Evolutionary conservation across 1,140 invertebrate genomes (phyloP), one percentile per base, ranked within the genome.

Genomic region (Eueides isabella): DNA sequence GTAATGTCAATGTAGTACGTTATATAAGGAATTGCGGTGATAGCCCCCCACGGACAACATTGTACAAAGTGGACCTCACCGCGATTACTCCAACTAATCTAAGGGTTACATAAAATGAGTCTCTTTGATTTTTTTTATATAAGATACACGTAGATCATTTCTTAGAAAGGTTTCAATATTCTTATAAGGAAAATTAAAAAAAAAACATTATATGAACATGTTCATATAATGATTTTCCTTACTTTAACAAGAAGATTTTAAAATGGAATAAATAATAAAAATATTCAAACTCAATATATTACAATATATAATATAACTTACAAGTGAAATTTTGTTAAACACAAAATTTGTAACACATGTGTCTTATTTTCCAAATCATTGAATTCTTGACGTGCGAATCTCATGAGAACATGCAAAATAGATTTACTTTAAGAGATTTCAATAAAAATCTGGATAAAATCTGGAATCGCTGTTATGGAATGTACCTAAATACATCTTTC

Each of bases 301-400:
- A 48, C n/a, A 19, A 23, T 19, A 44, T n/a, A 44, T 44, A 44
- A 44, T 44, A 44, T 9, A 26, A 55, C 23, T 26, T 26, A 14
- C 19, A 26, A 26, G 19, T 6, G 7, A 26, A 68, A 74, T 48
- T 63, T 28, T 7, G 44, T 68, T 28, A 64, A 68, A 41, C 41
- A 9, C 28, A 68, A 68, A 68, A 64, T 64, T 63, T 26, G 23
- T 63, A 67, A 67, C 72, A 35, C 66, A 69, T 74, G 66, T 74
- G 72, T 63, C 30, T 26, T 61, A 66, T 72, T 66, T 55, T 55
- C 23, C 26, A 55, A 55, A 55, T 26, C 48, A 55, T 55, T 55
- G 48, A 55, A 55, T 55, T 55, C 48, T 19, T 55, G 48, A 55
- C 11, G 3, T 55, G 26, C 48, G 9, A 26, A 55, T 55, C 48